Base-by-base conservation (phyloP, 1,140 invertebrate genomes). In the Brachionus sp. region DNA sequence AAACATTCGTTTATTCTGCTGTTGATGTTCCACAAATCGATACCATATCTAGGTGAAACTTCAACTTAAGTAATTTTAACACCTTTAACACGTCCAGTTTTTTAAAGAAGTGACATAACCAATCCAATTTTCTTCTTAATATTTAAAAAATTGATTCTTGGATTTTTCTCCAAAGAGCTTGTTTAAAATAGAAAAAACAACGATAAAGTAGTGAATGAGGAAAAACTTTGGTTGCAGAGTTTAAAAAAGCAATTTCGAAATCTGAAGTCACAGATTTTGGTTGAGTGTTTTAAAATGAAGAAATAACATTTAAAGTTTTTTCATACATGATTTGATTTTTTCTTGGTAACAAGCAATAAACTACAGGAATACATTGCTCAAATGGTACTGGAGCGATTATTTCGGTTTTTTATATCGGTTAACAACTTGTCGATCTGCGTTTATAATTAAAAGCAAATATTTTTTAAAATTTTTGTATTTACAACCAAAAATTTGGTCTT, bases 161-260 rank as follows among this genome's bases (percentile, higher is more conserved):
- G 6, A 77, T 77, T 50, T 77, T 77, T 77, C 73, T 46, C 73
- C 73, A 77, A 29, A 77, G 3, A 10, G 73, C 39, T 50, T 77
- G 73, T 29, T 29, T 46, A 12, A 25, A 77, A 23, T 77, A 42
- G 10, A 77, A 77, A 46, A 29, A 77, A 50, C 39, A 77, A 3
- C 73, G 19, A 77, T 25, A 77, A 46, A 77, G 12, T 13, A 29
- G 1, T 10, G 42, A 25, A 7, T 25, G 12, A 13, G 25, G 73
- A 25, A 77, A 77, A 13, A 77, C 23, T 46, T 50, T 77, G 4
- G 10, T n/a, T 0, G 50, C 39, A n/a, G 39, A 5, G 29, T 77
- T 77, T n/a, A 77, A 46, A 46, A 50, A 44, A 13, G 73, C 73
- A 46, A 29, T 46, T 50, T 77, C 44, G 25, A 37, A 77, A 13